Evolutionary conservation across 23 tunicate genomes (phyloP), one percentile per base, ranked within the genome.

Genomic region (Trididemnum nubilum): DNA sequence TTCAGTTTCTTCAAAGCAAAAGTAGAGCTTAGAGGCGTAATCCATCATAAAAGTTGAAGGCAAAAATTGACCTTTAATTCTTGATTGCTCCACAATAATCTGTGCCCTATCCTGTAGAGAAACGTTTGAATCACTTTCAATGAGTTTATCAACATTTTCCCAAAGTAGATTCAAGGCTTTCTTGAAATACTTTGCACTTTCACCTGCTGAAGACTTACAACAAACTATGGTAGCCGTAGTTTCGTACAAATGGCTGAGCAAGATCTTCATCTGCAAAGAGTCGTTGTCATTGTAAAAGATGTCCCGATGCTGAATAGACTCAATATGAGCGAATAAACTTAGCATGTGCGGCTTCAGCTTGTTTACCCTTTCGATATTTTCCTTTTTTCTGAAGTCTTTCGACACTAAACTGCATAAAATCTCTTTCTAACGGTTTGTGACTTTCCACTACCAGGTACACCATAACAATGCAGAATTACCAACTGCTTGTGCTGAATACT

Each of bases 371-470:
- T 5, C 22, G 57, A 28, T 9, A 22, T 22, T 34, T 25, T 57
- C 51, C 32, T 57, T 35, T 33, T 78, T 37, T 52, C 82, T 54
- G 12, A 21, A 9, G 31, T 78, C 82, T 52, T 57, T 57, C 5
- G 82, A 28, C 26, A 78, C 72, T 7, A 58, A 57, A 2, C 72
- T 35, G 31, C 63, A 35, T 37, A 78, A 5, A 3, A 78, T 26
- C 18, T 24, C 28, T n/a, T n/a, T n/a, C n/a, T n/a, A n/a, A 77
- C 35, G 18, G 36, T 77, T 29, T 77, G 65, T 30, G 82, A 50
- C 26, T 77, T 77, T 2, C 82, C 82, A 52, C 36, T 52, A 2
- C 82, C 82, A 51, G 82, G 82, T 2, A 77, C 33, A 25, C 82
- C 82, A 28, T 28, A 57, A 36, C 82, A 77, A 15, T 61, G 67